Conservation (phyloP, 2,888 invertebrate genomes). For the Lasioglossum oenotherae region DNA sequence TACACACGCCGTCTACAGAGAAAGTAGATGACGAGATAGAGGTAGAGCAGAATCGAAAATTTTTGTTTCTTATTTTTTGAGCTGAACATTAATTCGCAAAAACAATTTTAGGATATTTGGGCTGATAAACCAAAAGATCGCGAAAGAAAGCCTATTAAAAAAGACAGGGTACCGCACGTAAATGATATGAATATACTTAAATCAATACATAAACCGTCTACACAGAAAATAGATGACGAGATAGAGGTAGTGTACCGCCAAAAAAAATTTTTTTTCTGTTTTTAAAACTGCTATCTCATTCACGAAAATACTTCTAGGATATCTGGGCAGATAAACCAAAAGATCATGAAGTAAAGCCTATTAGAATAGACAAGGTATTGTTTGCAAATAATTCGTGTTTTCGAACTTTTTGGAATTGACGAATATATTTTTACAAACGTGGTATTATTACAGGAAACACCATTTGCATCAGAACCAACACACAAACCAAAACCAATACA, state of each 20-base stretch:
- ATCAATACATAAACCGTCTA: no score
- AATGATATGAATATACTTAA: no score
- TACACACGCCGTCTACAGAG: background rate
- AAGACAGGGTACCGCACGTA: background rate
- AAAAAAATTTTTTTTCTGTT: no score
- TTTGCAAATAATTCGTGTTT: background rate
- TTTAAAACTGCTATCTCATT: no score
- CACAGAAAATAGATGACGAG: no score
- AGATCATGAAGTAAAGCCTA: no score
- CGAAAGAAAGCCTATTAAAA: background rate
- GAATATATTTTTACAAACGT: background rate
- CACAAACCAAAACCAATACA: background rate
- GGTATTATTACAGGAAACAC: background rate
- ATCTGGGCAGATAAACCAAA: no score
- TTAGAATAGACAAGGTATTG: background rate
- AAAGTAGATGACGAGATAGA: background rate
- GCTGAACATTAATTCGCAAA: rapidly evolving
- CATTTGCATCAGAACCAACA: no score
- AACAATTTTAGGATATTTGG: background rate
- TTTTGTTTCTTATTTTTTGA: background rate
- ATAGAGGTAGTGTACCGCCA: no score
- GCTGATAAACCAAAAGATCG: no score
- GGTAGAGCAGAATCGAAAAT: background rate
- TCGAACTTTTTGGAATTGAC: no score
- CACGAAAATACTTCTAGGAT: background rate